Percentiles rank a stretch among this genome's conserved stretches.
phyloP scores from a whole-genome alignment of 2,113 vertebrate species.

The Diphyllodes magnificus region DNA sequence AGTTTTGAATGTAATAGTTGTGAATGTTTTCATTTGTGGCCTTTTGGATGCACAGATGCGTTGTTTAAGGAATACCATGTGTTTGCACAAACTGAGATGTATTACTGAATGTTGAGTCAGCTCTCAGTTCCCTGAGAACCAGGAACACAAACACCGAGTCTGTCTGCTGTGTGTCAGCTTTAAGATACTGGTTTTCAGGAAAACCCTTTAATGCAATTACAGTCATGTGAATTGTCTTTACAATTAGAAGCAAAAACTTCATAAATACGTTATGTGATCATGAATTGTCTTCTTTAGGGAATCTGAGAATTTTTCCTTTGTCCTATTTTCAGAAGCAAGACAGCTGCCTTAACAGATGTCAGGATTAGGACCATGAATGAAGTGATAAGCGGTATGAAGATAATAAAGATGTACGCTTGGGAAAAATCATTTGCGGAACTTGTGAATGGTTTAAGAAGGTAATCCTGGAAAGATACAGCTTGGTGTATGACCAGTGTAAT shows the following conservation, averaged over 20 bases:
- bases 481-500: background rate
- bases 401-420: slow-evolving; percentile 99
- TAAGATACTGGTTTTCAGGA: background rate
- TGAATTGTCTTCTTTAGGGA: background rate
- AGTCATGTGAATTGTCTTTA: background rate
- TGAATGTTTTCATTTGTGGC: background rate
- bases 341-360: slow-evolving; percentile 82
- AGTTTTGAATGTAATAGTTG: background rate
- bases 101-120: background rate
- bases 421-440: slow-evolving; percentile 88
- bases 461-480: slow-evolving; percentile 29
- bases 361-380: slow-evolving; percentile 97
- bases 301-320: background rate
- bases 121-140: background rate
- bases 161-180: background rate
- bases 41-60: rapidly evolving
- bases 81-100: rapidly evolving
- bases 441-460: slow-evolving; percentile 84
- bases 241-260: background rate
- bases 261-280: background rate
- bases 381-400: slow-evolving; percentile 91
- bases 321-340: slow-evolving; percentile 77
- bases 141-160: background rate
- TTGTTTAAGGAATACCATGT: background rate
- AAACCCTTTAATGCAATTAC: background rate